Evolutionary conservation across 2,113 vertebrate genomes (phyloP), one percentile per base, ranked within the genome.

Genomic region (Puntigrus tetrazona): DNA sequence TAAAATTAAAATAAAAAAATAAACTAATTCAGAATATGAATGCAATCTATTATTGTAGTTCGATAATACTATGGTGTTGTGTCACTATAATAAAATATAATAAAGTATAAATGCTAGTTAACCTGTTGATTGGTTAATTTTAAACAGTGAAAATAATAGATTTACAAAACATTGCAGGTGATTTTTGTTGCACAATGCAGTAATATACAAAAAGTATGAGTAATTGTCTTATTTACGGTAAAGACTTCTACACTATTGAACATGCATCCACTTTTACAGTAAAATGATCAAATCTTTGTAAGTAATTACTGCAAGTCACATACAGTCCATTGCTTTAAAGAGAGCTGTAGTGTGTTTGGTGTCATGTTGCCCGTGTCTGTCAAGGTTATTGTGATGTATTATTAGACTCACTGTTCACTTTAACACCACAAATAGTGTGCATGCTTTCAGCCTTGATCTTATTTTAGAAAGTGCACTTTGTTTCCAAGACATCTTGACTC

Each of bases 301-400:
- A 34, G 50, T 20, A 7, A 52, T 7, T 20, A 7, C 50, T 41
- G 69, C 69, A 7, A 25, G 63, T 70, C 67, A 41, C 34, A 38
- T 2, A 69, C 13, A 41, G 20, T 13, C 67, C 22, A 13, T 25
- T 14, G 38, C 38, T 72, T 41, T 25, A 79, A 50, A 86, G 73
- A 11, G 31, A 38, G 6, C 83, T 81, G 72, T 87, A 34, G 79
- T 78, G 57, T 78, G 63, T 88, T 82, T 47, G 73, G 89, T 87
- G 75, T 94, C 92, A 78, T 70, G 79, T 94, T 93, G 88, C 91
- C 84, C 81, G 81, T 84, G 82, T 50, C 14, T 18, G 50, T 59
- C 82, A 76, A 75, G 87, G 81, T 77, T 27, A 25, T 75, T 87
- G 76, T 84, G 77, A 72, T 36, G 75, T 92, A 92, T 89, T 90